Percentiles rank a stretch among this genome's conserved stretches.
phyloP scores from a whole-genome alignment of 2,113 vertebrate species.

The Dendropsophus ebraccatus region DNA sequence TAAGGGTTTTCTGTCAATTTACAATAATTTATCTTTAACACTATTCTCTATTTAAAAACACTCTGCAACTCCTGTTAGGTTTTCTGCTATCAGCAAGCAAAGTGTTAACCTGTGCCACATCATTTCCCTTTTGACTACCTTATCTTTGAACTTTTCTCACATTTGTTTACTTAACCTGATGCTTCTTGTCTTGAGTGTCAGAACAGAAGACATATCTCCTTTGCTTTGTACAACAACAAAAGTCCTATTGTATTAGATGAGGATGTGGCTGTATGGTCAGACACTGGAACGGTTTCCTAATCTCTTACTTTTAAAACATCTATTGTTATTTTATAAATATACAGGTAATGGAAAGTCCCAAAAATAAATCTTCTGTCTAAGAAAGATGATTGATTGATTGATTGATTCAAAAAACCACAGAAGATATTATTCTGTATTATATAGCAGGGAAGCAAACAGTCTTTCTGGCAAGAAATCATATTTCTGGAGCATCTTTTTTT shows the following conservation, averaged over 20 bases:
- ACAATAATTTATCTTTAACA: constrained; percentile 12
- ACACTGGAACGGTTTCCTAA: background rate
- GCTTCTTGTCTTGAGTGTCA: background rate
- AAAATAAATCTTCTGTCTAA: background rate
- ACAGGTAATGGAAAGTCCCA: background rate
- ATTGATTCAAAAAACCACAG: too few relatives aligned
- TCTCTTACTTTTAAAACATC: background rate
- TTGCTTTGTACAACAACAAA: background rate
- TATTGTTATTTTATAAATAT: background rate
- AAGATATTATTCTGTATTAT: too few relatives aligned
- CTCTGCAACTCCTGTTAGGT: background rate
- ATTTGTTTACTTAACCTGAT: constrained; percentile 26
- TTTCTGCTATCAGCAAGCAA: constrained; percentile 18
- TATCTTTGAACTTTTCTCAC: constrained; percentile 3
- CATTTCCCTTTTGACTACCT: background rate
- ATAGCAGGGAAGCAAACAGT: too few relatives aligned
- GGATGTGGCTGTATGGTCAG: background rate
- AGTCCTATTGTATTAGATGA: background rate
- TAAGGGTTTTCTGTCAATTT: background rate
- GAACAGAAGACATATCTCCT: background rate
- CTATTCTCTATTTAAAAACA: constrained; percentile 3
- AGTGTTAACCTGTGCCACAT: background rate
- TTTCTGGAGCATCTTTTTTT: too few relatives aligned
- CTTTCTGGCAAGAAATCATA: too few relatives aligned
- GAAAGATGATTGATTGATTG: background rate